Percentiles rank a stretch among this genome's conserved stretches.
Evolutionary conservation across 2,888 invertebrate species (phyloP).

Genomic region (Nemapogon koenigi): DNA sequence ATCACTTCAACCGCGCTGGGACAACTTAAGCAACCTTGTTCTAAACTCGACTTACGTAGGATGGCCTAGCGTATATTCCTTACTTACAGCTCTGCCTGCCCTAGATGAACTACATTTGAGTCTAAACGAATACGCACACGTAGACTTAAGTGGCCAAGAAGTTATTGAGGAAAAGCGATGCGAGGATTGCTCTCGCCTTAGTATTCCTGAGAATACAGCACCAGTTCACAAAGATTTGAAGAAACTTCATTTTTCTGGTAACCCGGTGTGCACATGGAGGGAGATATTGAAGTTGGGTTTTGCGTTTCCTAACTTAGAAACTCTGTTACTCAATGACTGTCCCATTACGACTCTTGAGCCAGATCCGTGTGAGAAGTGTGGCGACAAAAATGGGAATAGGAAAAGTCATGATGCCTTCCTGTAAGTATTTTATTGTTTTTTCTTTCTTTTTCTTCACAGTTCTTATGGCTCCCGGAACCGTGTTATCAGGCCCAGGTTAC

Average conservation of each 20-base stretch:
- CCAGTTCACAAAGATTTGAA: conserved; percentile 72
- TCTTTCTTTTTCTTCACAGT: background rate
- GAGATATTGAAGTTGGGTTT: conserved; percentile 85
- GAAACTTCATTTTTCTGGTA: conserved; percentile 87
- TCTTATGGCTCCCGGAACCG: no score
- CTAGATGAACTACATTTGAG: conserved; percentile 93
- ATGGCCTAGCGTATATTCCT: conserved; percentile 81
- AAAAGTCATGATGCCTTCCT: conserved; percentile 69
- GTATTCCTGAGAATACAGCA: conserved; percentile 29
- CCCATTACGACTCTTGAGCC: conserved; percentile 71
- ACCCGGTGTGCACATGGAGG: conserved; percentile 83
- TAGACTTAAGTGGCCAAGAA: conserved; percentile 67
- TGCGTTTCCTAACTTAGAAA: conserved; percentile 85
- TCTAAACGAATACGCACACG: conserved; percentile 84
- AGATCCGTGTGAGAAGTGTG: conserved; percentile 66
- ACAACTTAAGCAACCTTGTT: conserved; percentile 77
- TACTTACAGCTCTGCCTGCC: conserved; percentile 78
- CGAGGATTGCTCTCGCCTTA: conserved; percentile 46
- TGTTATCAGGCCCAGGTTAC: no score
- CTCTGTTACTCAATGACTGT: conserved; percentile 86
- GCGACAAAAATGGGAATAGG: conserved; percentile 46
- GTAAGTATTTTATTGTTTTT: conserved; percentile 44
- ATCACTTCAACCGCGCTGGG: conserved; percentile 53
- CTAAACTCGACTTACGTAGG: conserved; percentile 87
- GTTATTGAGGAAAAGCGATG: conserved; percentile 41